These are phyloP conservation scores for Malacoctenus gilli DNA, from an alignment of 2,797 vertebrate genomes.

Conservation along the genomic window DNA sequence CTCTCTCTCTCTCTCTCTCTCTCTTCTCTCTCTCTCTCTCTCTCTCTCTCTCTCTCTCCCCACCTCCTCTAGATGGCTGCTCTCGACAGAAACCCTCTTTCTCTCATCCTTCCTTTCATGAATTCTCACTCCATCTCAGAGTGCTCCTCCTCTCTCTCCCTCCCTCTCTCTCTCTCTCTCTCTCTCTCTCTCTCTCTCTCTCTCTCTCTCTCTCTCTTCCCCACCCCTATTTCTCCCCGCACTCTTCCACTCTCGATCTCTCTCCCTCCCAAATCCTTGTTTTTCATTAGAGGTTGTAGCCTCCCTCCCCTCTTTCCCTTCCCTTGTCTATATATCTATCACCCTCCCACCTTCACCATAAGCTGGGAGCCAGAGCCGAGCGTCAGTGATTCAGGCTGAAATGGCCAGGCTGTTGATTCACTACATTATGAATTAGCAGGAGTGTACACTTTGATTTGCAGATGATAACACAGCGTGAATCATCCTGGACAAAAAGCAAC, in stretches of 20 bases:
- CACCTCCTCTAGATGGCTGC: slow-evolving; percentile 45
- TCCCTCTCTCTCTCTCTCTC: slow-evolving; percentile 18
- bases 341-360: slow-evolving; percentile 42
- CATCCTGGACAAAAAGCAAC: slow-evolving; percentile 38
- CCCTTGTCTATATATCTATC: slow-evolving; percentile 24
- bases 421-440: slow-evolving; percentile 64
- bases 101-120: slow-evolving; percentile 60
- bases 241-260: neutral
- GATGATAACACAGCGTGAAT: slow-evolving; percentile 47
- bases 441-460: slow-evolving; percentile 53
- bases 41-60: slow-evolving; percentile 24
- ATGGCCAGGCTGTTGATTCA: slow-evolving; percentile 62
- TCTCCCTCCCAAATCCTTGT: slow-evolving; percentile 39
- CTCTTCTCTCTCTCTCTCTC: slow-evolving; percentile 35
- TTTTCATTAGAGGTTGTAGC: neutral
- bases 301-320: slow-evolving; percentile 43
- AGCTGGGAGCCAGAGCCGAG: slow-evolving; percentile 38
- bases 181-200: slow-evolving; percentile 25
- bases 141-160: slow-evolving; percentile 47
- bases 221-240: neutral
- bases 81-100: slow-evolving; percentile 47
- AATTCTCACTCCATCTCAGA: slow-evolving; percentile 53
- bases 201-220: slow-evolving; percentile 9
- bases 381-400: slow-evolving; percentile 63
- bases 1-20: slow-evolving; percentile 31